Evolutionary conservation across 2,888 invertebrate genomes (phyloP).

Genomic region (Euplexia lucipara): DNA sequence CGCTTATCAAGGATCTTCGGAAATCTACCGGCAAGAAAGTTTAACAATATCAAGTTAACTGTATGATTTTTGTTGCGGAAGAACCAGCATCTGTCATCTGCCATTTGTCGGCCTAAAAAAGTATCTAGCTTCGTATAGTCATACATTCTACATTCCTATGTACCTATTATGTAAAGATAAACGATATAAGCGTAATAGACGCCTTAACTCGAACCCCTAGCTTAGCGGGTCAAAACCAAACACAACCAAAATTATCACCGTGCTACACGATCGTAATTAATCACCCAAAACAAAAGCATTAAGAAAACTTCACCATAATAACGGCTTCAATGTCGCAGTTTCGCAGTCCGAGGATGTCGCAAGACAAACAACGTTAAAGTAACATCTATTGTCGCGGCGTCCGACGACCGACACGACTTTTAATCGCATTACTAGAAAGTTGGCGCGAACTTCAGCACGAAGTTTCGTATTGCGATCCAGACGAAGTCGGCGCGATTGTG

Average conservation of each 20-base stretch:
- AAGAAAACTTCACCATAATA: slow-evolving; percentile 59
- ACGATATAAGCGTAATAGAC: neutral
- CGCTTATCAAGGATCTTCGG: no score
- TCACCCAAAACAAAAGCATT: slow-evolving; percentile 57
- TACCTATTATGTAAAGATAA: neutral
- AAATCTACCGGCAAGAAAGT: no score
- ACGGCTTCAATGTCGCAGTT: slow-evolving; percentile 57
- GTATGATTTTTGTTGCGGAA: no score
- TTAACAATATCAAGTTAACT: no score
- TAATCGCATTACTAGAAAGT: slow-evolving; percentile 80
- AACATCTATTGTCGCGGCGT: slow-evolving; percentile 78
- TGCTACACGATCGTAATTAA: slow-evolving; percentile 52
- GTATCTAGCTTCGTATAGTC: neutral
- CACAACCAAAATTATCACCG: slow-evolving; percentile 31
- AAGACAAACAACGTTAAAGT: slow-evolving; percentile 80
- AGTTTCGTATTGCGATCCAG: slow-evolving; percentile 65
- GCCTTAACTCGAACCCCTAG: neutral
- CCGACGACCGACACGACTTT: slow-evolving; percentile 74
- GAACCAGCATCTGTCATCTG: no score
- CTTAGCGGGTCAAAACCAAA: slow-evolving; percentile 18
- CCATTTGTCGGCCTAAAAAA: neutral
- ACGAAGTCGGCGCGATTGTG: slow-evolving; percentile 55
- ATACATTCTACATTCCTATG: no score
- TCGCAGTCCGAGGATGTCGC: slow-evolving; percentile 54
- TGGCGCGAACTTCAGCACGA: slow-evolving; percentile 68